A percentile compares a stretch with the other conserved stretches of the same genome.
phyloP scores from a whole-genome alignment of 2,113 vertebrate genomes.

The Hippotragus niger region DNA sequence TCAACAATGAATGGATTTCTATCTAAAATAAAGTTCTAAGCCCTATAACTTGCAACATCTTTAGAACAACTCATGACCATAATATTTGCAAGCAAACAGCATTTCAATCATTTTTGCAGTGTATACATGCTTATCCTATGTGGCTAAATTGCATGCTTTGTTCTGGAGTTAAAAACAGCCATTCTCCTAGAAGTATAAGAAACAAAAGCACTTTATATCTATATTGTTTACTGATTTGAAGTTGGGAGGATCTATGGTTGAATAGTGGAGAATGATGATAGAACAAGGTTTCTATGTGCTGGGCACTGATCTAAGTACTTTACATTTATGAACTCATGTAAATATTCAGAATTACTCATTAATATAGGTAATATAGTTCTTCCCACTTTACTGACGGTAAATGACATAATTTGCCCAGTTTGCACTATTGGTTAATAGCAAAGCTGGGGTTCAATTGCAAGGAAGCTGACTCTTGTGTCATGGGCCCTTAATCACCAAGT shows the following conservation, averaged over 20 bases:
- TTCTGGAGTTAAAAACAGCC: constrained; percentile 35
- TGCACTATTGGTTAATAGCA: background rate
- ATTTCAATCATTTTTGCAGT: constrained; percentile 15
- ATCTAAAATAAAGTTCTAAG: constrained; percentile 40
- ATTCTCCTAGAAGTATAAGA: background rate
- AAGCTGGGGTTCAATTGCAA: background rate
- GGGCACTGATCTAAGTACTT: background rate
- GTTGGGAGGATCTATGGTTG: background rate
- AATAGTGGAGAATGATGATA: background rate
- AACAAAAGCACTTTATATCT: background rate
- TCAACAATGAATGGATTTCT: background rate
- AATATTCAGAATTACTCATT: constrained; percentile 25
- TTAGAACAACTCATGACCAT: background rate
- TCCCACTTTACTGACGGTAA: background rate
- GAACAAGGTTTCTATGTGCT: background rate
- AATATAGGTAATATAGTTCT: background rate
- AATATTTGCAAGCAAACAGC: background rate
- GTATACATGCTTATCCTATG: background rate
- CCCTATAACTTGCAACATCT: background rate
- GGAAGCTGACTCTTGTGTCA: background rate
- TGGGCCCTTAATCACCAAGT: constrained; percentile 5
- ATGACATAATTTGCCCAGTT: background rate
- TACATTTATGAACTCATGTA: background rate
- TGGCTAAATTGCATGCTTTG: constrained; percentile 27
- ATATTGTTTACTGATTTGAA: background rate